Evolutionary conservation across 2,888 invertebrate species (phyloP), one percentile per base, ranked within the genome.

Genomic region (Eledona agricola): DNA sequence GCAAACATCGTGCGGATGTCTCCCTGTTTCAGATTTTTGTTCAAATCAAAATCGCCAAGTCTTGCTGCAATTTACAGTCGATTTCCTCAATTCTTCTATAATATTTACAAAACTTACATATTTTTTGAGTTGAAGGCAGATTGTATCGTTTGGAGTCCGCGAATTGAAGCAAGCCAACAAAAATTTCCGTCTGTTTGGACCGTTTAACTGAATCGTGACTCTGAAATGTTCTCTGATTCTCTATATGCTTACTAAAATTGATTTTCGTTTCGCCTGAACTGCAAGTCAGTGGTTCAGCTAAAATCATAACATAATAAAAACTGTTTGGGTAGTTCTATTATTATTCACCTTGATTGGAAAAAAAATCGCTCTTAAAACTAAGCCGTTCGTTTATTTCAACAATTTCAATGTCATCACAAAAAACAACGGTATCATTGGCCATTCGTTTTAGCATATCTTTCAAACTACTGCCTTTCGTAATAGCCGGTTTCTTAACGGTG

Each of bases 1-100:
- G 78, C 76, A 6, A 84, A 83, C 53, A 84, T 74, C 34, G 79
- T 78, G 67, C 83, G 73, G 16, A 84, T 83, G 51, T 84, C 83
- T 1, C 80, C 78, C 66, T 81, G 76, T 60, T 73, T 74, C 69
- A 72, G 73, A 77, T 70, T 78, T 59, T 59, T 68, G 26, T 49
- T 60, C 25, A 60, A 58, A 9, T n/a, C 28, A 22, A 49, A 28
- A 16, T 20, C 12, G 12, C 23, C 13, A n/a, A 23, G 9, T 23
- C 13, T 23, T n/a, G 15, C 45, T 45, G 11, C 10, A 17, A 22
- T 7, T n/a, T n/a, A n/a, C n/a, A 35, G 13, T 15, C 3, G 15
- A 7, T 15, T 10, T 31, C 13, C 6, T 3, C 6, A 31, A 31
- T 31, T 38, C 31, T 45, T n/a, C n/a, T 26, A 45, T 25, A 17